Base-by-base conservation (phyloP, 2,797 vertebrate genomes). In the Pampus argenteus region DNA sequence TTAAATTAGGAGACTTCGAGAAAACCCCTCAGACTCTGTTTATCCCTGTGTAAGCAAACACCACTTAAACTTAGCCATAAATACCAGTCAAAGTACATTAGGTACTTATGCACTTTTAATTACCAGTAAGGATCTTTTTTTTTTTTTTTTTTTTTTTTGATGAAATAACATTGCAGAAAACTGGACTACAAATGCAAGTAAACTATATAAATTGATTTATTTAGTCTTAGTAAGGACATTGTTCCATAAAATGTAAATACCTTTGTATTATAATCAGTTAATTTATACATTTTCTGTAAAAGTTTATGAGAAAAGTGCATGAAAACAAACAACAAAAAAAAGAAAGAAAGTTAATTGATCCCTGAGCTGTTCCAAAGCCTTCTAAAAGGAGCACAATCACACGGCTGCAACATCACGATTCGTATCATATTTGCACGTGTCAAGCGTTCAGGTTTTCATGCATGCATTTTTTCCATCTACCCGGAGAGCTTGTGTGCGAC, bases 1-100 rank as follows among this genome's bases (percentile, higher is more conserved):
- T 94, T 94, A 93, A 93, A 93, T 94, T 92, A 93, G 86, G 83
- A 84, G 86, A 87, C 86, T 92, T 88, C 79, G 89, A 90, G 85
- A 91, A 93, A 91, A 93, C 92, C 90, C 84, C 72, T 81, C 74
- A 70, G 76, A 89, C 80, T 87, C 50, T 77, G 86, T 89, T 88
- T 88, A 85, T 90, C 86, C 74, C 52, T 66, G 68, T 81, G 80
- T 66, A 75, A 74, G 78, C 82, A 88, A 91, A 89, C 83, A 87
- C 57, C 79, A 82, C 66, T 87, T 82, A 80, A 73, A 87, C 38
- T 75, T 50, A n/a, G 48, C 56, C 71, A 64, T 83, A 76, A 79
- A 78, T 60, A 65, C 73, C 57, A 70, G 47, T 68, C 71, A 80
- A 82, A 90, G 75, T 56, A 83, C 38, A 83, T 87, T 78, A 84